Evolutionary conservation across 92 coral and sea anemone species (phyloP).

Genomic region (Virgularia gustaviana): DNA sequence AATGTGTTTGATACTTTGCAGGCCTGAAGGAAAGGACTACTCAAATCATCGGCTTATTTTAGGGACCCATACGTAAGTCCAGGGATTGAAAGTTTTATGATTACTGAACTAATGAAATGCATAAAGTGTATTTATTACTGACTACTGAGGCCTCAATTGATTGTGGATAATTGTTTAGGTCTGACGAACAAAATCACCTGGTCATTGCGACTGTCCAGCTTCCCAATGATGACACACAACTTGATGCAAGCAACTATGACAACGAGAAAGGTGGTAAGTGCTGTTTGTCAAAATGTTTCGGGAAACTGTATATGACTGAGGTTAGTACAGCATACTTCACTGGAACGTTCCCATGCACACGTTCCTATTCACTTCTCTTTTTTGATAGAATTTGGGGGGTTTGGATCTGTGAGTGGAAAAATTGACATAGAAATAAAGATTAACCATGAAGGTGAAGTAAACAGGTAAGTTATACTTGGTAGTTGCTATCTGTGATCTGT

Average conservation of each 20-base stretch:
- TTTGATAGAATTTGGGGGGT: conserved; percentile 90
- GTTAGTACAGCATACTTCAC: neutral
- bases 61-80: conserved; percentile 97
- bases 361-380: no score
- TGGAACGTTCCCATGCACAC: no score
- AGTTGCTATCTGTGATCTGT: neutral
- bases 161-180: conserved; percentile 42
- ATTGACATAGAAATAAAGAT: conserved; percentile 92
- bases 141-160: neutral
- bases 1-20: conserved; percentile 35
- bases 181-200: conserved; percentile 96
- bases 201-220: conserved; percentile 98
- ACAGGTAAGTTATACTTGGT: conserved; percentile 74
- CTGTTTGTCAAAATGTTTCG: neutral
- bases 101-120: neutral
- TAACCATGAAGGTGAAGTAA: conserved; percentile 97
- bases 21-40: conserved; percentile 98
- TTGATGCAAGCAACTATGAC: conserved; percentile 94
- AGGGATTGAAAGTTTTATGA: neutral
- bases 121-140: neutral
- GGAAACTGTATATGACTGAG: neutral
- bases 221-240: conserved; percentile 87
- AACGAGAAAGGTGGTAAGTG: conserved; percentile 88
- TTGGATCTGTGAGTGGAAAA: conserved; percentile 97
- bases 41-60: conserved; percentile 92